phyloP scores from a whole-genome alignment of 2,888 invertebrate genomes.

The Cephonodes hylas region DNA sequence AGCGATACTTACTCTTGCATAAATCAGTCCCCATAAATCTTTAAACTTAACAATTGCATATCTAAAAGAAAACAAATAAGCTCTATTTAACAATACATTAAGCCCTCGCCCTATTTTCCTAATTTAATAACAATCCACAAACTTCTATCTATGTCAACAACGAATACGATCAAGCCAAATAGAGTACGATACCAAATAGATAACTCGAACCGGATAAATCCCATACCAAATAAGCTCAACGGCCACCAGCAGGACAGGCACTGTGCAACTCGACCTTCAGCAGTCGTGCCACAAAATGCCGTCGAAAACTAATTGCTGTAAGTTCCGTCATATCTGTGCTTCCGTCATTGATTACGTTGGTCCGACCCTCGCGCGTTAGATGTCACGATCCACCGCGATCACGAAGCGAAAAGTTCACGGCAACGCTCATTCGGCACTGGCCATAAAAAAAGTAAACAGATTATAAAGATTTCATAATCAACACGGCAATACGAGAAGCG shows the following conservation, averaged over 20 bases:
- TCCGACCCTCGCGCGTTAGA: slow-evolving; percentile 66
- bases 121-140: too few relatives aligned
- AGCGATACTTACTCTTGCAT: too few relatives aligned
- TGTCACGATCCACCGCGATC: slow-evolving; percentile 70
- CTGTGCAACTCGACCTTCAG: slow-evolving; percentile 32
- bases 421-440: slow-evolving; percentile 41
- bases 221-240: neutral
- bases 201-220: neutral
- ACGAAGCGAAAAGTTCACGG: slow-evolving; percentile 74
- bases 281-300: slow-evolving; percentile 41
- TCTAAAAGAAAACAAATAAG: too few relatives aligned
- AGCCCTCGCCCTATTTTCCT: too few relatives aligned
- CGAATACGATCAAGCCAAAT: too few relatives aligned
- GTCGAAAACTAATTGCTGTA: slow-evolving; percentile 48
- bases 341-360: slow-evolving; percentile 73
- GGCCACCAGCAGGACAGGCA: neutral
- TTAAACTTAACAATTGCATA: too few relatives aligned
- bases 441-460: slow-evolving; percentile 31
- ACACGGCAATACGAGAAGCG: neutral
- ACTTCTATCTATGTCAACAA: too few relatives aligned
- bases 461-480: neutral
- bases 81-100: too few relatives aligned
- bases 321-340: slow-evolving; percentile 68
- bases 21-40: too few relatives aligned
- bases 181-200: neutral